Conservation (phyloP, 2,113 vertebrate genomes). For the Silurus asotus region DNA sequence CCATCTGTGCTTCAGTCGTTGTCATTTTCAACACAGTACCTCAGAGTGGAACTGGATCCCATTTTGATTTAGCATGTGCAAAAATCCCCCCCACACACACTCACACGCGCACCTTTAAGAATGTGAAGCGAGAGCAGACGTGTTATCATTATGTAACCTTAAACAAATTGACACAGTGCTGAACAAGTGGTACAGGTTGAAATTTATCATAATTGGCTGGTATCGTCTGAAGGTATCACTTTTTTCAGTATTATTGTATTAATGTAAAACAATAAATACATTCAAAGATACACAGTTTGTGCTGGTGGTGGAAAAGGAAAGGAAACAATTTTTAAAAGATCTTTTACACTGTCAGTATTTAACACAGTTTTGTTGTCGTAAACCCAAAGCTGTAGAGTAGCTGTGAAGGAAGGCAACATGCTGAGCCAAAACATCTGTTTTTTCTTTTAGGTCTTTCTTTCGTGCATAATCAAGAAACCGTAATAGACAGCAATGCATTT, state of each 20-base stretch:
- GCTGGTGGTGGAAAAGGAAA: background rate
- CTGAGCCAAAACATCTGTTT: background rate
- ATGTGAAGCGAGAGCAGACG: background rate
- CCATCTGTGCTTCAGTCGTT: slow-evolving; percentile 38
- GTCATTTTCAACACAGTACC: slow-evolving; percentile 8
- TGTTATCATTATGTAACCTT: slow-evolving; percentile 20
- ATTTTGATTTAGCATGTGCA: slow-evolving; percentile 28
- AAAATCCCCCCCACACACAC: background rate
- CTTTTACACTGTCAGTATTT: background rate
- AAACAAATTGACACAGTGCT: background rate
- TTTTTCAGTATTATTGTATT: background rate
- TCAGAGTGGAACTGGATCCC: slow-evolving; percentile 18
- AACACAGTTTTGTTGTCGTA: background rate
- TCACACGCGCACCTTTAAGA: background rate
- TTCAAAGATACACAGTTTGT: background rate
- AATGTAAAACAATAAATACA: background rate
- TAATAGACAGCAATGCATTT: background rate
- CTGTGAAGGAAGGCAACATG: background rate
- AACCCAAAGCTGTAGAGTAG: background rate
- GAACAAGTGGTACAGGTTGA: background rate
- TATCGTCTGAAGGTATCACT: background rate
- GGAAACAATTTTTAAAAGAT: background rate
- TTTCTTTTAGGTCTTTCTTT: too few relatives aligned
- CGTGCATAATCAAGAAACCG: background rate
- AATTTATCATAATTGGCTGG: background rate